Conservation (phyloP, 2,113 vertebrate genomes). For the Salminus brasiliensis region DNA sequence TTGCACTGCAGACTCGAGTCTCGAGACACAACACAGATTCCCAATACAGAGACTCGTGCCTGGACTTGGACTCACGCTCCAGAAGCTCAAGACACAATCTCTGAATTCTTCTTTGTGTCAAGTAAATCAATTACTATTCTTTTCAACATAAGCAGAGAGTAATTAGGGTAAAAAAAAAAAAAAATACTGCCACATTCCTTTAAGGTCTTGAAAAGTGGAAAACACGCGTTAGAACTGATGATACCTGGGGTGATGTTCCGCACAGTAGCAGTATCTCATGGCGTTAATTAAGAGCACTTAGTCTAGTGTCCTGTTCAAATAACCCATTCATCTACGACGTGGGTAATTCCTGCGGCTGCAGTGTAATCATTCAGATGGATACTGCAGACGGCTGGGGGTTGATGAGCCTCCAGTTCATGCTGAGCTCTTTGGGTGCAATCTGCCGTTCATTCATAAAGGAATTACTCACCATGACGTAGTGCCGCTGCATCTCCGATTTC, state of each 20-base stretch:
- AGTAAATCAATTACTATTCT: too few species aligned
- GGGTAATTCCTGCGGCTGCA: neutral
- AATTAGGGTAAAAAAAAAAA: too few species aligned
- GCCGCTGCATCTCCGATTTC: conserved; percentile 99
- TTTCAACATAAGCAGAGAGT: too few species aligned
- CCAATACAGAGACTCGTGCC: too few species aligned
- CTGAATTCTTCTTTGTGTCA: too few species aligned
- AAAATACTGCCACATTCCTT: neutral
- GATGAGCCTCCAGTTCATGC: neutral
- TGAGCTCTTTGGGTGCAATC: neutral
- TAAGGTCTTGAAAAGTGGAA: neutral
- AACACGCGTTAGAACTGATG: neutral
- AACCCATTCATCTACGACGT: neutral
- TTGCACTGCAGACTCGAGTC: too few species aligned
- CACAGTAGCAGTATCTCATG: neutral
- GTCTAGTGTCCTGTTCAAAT: neutral
- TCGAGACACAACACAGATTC: too few species aligned
- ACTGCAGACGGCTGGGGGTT: neutral
- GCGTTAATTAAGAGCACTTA: neutral
- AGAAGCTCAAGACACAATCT: too few species aligned
- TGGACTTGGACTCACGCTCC: too few species aligned
- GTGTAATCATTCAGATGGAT: neutral
- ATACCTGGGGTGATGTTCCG: neutral
- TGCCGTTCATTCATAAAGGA: neutral
- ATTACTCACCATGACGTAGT: conserved; percentile 94